phyloP scores from a whole-genome alignment of 2,113 vertebrate species.

The Dendrocopos noguchii region DNA sequence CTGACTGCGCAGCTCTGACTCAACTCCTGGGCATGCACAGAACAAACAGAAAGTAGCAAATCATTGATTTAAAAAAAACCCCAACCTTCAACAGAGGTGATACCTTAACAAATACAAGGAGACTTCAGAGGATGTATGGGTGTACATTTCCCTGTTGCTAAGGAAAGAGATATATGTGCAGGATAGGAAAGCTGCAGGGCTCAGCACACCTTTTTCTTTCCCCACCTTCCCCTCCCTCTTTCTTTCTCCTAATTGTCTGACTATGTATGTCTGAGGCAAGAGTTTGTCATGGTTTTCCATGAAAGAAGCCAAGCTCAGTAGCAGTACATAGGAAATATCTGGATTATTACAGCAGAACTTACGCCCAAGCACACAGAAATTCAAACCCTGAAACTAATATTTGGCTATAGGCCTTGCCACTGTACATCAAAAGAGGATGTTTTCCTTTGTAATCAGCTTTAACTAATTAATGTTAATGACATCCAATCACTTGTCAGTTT shows the following conservation, averaged over 20 bases:
- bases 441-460: too few species aligned
- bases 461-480: too few species aligned
- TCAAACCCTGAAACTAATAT: neutral
- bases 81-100: neutral
- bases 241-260: slow-evolving; percentile 41
- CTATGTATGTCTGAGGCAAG: slow-evolving; percentile 24
- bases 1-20: slow-evolving; percentile 38
- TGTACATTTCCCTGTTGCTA: neutral
- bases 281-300: slow-evolving; percentile 14
- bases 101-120: neutral
- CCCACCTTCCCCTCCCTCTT: slow-evolving; percentile 2
- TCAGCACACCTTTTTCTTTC: slow-evolving; percentile 47
- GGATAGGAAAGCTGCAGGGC: neutral
- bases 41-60: slow-evolving; percentile 25
- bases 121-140: neutral
- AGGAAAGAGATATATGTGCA: neutral
- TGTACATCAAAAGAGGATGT: neutral
- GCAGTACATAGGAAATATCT: neutral
- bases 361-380: neutral
- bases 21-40: slow-evolving; percentile 22
- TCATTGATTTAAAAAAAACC: slow-evolving; percentile 28
- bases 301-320: slow-evolving; percentile 12
- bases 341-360: neutral
- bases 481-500: too few species aligned
- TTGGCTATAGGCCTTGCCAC: accelerated